Conservation (phyloP, 2,888 invertebrate species). For the Bellardia bayeri region DNA sequence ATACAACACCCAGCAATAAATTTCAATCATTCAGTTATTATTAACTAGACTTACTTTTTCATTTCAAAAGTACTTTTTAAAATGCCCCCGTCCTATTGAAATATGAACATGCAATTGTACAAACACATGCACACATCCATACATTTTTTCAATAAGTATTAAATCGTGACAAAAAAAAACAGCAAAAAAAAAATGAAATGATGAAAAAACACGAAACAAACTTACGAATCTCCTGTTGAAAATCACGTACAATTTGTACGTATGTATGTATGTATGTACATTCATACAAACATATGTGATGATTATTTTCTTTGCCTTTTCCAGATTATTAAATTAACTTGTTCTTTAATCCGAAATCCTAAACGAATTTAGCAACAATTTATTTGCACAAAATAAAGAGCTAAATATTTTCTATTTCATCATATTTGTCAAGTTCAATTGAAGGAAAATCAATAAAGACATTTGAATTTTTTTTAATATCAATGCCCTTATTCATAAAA, state of each 20-base stretch:
- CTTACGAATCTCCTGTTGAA: conserved; percentile 50
- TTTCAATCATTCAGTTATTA: too few relatives aligned
- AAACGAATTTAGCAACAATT: background rate
- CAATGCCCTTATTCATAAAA: too few relatives aligned
- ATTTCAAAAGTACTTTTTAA: conserved; percentile 3
- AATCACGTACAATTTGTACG: conserved; percentile 52
- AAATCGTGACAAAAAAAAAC: conserved; percentile 23
- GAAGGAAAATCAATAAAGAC: background rate
- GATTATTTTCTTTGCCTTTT: conserved; percentile 21
- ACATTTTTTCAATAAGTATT: conserved; percentile 15
- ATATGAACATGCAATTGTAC: background rate
- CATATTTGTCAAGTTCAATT: conserved; percentile 5
- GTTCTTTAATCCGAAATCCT: background rate
- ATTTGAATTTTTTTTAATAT: too few relatives aligned
- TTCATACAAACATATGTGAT: background rate
- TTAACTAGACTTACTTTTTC: background rate
- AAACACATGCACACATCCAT: conserved; percentile 3
- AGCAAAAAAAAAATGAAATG: conserved; percentile 27
- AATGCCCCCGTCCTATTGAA: background rate
- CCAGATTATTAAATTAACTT: conserved; percentile 16
- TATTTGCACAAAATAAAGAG: background rate
- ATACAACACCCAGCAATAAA: too few relatives aligned
- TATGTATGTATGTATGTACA: too few relatives aligned
- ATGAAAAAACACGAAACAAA: conserved; percentile 16
- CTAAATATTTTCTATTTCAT: background rate